These are phyloP conservation scores for Phymorhynchus buccinoides DNA, from an alignment of 1,140 invertebrate species.

Conservation along the genomic window DNA sequence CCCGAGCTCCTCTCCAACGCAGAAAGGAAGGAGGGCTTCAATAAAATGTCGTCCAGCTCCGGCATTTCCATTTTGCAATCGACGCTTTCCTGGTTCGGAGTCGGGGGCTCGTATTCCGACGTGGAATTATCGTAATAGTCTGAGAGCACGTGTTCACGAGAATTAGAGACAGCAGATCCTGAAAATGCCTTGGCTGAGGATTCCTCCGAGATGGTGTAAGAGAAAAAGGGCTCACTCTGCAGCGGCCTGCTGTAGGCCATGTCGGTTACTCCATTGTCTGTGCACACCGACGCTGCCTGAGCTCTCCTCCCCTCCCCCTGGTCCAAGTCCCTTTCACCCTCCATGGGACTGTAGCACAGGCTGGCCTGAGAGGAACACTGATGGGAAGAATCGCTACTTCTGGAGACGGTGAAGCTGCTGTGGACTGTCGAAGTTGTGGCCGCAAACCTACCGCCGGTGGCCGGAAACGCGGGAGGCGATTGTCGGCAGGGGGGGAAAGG, in stretches of 20 bases:
- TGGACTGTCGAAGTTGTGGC: not conserved
- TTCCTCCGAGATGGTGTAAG: not conserved
- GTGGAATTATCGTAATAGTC: not conserved
- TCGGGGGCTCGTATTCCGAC: conserved; percentile 3
- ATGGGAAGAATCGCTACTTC: not conserved
- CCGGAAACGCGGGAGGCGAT: not conserved
- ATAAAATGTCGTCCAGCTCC: not conserved
- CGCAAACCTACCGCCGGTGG: not conserved
- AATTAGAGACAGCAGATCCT: not conserved
- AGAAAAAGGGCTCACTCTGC: not conserved
- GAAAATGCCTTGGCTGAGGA: not conserved
- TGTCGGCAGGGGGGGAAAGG: not conserved
- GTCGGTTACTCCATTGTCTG: not conserved
- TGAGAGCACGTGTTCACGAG: not conserved
- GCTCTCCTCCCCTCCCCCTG: not conserved
- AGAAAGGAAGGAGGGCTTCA: not conserved
- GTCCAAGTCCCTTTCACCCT: not conserved
- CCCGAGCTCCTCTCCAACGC: not conserved
- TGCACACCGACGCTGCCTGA: too few species aligned
- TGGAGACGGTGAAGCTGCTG: not conserved
- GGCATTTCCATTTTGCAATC: not conserved
- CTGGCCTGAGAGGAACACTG: not conserved
- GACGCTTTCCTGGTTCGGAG: not conserved
- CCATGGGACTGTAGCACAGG: not conserved
- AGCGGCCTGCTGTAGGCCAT: not conserved